A percentile compares a stretch with the other conserved stretches of the same genome.
phyloP scores from a whole-genome alignment of 2,888 invertebrate species.

The Philereme transversata region DNA sequence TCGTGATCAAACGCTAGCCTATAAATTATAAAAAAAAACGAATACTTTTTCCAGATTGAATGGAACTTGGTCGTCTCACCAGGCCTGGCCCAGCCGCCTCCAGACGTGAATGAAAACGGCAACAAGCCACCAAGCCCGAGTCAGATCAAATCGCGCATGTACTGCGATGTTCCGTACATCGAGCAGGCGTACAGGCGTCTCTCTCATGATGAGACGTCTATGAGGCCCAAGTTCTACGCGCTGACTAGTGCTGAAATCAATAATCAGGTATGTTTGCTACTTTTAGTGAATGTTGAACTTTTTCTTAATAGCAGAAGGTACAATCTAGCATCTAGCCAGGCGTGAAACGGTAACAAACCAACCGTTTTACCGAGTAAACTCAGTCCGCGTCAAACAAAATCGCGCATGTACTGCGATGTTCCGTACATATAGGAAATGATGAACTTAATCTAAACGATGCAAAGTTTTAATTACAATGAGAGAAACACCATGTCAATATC shows the following conservation, averaged over 20 bases:
- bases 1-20: no score
- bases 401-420: constrained; percentile 78
- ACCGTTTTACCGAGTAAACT: no score
- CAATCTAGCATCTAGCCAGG: constrained; percentile 41
- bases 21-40: no score
- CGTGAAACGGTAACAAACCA: constrained; percentile 53
- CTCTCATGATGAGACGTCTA: constrained; percentile 85
- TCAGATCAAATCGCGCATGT: constrained; percentile 70
- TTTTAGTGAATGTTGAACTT: background rate
- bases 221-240: constrained; percentile 96
- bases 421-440: constrained; percentile 48
- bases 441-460: background rate
- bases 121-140: constrained; percentile 61
- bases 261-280: constrained; percentile 68
- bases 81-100: constrained; percentile 66
- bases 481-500: no score
- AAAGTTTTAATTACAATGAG: background rate
- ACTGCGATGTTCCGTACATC: constrained; percentile 75
- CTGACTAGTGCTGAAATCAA: constrained; percentile 90
- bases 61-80: constrained; percentile 80
- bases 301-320: constrained; percentile 1
- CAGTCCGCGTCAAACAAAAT: constrained; percentile 61
- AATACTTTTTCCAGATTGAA: constrained; percentile 57
- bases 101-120: constrained; percentile 54
- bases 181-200: constrained; percentile 72